phyloP scores from a whole-genome alignment of 2,113 vertebrate species.

The Stegostoma tigrinum region DNA sequence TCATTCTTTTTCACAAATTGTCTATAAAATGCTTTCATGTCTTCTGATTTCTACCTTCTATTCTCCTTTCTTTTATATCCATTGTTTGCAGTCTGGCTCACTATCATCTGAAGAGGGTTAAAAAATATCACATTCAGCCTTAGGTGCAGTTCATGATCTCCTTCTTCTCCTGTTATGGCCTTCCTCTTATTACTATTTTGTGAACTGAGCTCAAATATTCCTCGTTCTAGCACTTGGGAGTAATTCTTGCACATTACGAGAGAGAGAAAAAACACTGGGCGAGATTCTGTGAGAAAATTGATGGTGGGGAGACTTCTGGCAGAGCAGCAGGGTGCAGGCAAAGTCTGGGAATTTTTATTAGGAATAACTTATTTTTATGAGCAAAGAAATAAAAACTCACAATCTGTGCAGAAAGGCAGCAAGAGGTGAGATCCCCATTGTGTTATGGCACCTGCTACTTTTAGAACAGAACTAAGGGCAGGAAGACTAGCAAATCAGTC shows the following conservation, averaged over 20 bases:
- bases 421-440: neutral
- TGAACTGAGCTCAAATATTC: neutral
- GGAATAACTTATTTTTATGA: neutral
- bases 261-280: neutral
- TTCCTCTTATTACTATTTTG: neutral
- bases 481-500: no score
- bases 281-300: neutral
- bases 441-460: neutral
- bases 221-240: neutral
- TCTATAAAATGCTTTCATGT: neutral
- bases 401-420: no score
- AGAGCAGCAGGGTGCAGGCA: neutral
- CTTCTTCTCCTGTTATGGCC: no score
- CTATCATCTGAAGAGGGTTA: no score
- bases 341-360: conserved; percentile 10
- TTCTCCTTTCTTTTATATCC: neutral
- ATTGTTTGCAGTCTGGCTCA: neutral
- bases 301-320: neutral
- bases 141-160: neutral
- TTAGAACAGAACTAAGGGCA: neutral
- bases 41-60: neutral
- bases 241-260: neutral
- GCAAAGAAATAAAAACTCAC: neutral
- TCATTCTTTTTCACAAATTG: neutral
- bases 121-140: no score